Conservation (phyloP, 2,113 vertebrate genomes). For the Donacobius atricapilla region DNA sequence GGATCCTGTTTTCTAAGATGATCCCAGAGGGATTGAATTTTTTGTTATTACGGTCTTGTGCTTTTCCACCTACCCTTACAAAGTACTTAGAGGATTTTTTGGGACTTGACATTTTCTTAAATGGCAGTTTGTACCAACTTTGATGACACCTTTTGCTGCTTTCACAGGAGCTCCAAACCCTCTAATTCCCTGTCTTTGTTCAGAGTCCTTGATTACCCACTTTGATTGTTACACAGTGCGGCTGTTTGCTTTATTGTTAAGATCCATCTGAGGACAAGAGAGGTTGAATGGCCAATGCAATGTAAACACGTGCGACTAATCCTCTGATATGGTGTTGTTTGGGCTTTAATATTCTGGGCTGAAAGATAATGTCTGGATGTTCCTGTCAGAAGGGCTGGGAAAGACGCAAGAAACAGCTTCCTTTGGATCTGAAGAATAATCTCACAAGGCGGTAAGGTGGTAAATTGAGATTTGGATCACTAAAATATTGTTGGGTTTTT, state of each 20-base stretch:
- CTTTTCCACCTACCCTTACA: background rate
- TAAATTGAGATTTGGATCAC: background rate
- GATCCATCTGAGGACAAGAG: slow-evolving; percentile 23
- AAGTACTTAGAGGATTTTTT: background rate
- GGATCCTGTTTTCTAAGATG: background rate
- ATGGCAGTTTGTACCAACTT: background rate
- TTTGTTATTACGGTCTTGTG: background rate
- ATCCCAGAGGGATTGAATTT: background rate
- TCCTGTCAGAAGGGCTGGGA: background rate
- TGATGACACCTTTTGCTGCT: background rate
- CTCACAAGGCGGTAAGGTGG: background rate
- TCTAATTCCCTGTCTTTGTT: slow-evolving; percentile 21
- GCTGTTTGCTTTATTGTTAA: slow-evolving; percentile 36
- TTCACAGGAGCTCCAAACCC: background rate
- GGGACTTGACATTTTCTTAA: background rate
- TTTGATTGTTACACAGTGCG: background rate
- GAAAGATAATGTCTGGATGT: background rate
- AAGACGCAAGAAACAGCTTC: background rate
- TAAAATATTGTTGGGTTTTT: background rate
- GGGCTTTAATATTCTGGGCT: slow-evolving; percentile 1
- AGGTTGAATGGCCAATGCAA: slow-evolving; percentile 10
- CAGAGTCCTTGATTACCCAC: slow-evolving; percentile 14
- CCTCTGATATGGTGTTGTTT: background rate
- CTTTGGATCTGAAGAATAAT: background rate
- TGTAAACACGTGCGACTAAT: slow-evolving; percentile 46